phyloP scores from a whole-genome alignment of 2,888 invertebrate species.

The Leucophenga montana region DNA sequence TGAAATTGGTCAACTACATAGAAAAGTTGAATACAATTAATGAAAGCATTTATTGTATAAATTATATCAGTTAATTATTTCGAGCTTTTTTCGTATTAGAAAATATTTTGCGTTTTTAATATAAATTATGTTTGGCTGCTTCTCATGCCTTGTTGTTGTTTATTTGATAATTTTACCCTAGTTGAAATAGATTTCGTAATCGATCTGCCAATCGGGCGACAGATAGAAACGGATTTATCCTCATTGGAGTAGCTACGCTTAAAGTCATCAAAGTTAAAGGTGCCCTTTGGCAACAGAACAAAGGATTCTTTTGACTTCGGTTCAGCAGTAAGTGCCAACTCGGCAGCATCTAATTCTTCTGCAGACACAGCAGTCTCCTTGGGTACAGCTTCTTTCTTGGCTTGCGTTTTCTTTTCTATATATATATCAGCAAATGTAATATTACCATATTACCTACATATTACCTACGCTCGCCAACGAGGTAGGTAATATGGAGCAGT shows the following conservation, averaged over 20 bases:
- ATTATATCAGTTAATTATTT: no score
- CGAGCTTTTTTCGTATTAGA: no score
- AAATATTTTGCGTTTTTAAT: conserved; percentile 49
- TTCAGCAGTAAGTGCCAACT: conserved; percentile 81
- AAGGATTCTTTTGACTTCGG: conserved; percentile 94
- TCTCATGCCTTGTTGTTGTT: conserved; percentile 61
- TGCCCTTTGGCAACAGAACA: conserved; percentile 89
- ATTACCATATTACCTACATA: no score
- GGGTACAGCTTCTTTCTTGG: conserved; percentile 74
- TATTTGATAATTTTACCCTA: conserved; percentile 99
- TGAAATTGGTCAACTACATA: no score
- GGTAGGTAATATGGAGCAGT: conserved; percentile 88
- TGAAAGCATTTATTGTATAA: no score
- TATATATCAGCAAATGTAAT: conserved; percentile 97
- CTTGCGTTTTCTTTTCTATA: conserved; percentile 67
- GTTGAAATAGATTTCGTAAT: conserved; percentile 98
- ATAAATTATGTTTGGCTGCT: conserved; percentile 55
- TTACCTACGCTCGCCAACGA: conserved; percentile 96
- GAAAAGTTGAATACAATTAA: no score
- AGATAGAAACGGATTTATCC: conserved; percentile 92
- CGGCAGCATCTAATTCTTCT: conserved; percentile 81
- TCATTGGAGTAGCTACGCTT: conserved; percentile 98
- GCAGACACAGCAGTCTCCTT: conserved; percentile 74
- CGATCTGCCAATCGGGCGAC: no score
- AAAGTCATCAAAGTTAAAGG: conserved; percentile 96